Conservation (phyloP, 2,888 invertebrate genomes). For the Mythimna ferrago region DNA sequence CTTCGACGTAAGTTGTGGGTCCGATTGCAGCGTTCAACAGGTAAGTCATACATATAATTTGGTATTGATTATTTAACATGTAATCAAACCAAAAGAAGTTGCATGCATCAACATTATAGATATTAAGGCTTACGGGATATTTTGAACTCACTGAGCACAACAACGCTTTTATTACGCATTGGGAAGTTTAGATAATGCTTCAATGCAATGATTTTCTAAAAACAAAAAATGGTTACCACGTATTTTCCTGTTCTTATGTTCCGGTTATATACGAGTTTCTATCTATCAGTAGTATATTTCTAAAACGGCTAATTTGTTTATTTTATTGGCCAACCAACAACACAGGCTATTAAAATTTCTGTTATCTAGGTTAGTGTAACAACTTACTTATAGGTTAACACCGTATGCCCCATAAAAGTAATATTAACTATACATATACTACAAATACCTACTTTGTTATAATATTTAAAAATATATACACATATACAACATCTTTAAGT, state of each 20-base stretch:
- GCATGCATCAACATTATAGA: conserved; percentile 4
- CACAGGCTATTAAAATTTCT: too few relatives aligned
- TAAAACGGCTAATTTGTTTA: background rate
- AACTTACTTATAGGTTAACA: background rate
- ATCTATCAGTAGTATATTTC: background rate
- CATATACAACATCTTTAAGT: too few relatives aligned
- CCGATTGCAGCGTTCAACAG: conserved; percentile 93
- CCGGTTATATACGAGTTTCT: background rate
- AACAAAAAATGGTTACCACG: background rate
- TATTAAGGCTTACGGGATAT: conserved; percentile 5
- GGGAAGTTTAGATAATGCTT: background rate
- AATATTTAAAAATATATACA: too few relatives aligned
- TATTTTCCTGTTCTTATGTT: background rate
- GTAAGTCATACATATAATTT: conserved; percentile 76
- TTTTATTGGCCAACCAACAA: too few relatives aligned
- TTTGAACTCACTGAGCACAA: conserved; percentile 20
- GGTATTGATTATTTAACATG: background rate
- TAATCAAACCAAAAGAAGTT: background rate
- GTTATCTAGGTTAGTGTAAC: background rate
- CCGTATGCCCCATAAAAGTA: too few relatives aligned
- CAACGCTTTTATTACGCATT: background rate
- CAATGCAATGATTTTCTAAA: background rate
- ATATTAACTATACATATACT: too few relatives aligned
- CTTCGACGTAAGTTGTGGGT: conserved; percentile 93
- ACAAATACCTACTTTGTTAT: too few relatives aligned